Evolutionary conservation across 2,888 invertebrate genomes (phyloP).

Genomic region (Biston stratarius): DNA sequence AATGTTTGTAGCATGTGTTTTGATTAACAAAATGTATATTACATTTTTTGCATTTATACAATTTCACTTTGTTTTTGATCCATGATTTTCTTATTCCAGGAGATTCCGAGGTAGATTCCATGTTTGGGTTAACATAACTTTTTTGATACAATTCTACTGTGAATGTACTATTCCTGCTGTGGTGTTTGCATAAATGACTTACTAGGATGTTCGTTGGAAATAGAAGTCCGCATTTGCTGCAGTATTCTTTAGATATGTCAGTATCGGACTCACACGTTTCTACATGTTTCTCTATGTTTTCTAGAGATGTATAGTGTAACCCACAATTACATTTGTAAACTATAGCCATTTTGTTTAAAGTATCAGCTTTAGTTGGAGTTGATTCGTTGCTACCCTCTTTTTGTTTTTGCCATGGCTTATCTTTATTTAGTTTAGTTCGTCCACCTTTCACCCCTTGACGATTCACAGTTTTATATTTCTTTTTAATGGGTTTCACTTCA

Average conservation of each 20-base stretch:
- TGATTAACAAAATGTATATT: conserved; percentile 61
- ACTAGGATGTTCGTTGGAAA: conserved; percentile 58
- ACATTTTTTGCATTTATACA: conserved; percentile 57
- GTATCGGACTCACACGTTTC: conserved; percentile 37
- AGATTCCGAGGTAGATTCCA: conserved; percentile 22
- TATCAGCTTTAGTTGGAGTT: conserved; percentile 20
- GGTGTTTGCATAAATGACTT: conserved; percentile 58
- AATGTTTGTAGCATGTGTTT: conserved; percentile 57
- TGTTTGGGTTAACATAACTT: not conserved
- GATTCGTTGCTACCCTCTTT: too few relatives aligned
- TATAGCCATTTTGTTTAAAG: conserved; percentile 16
- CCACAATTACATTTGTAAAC: conserved; percentile 58
- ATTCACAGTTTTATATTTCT: not conserved
- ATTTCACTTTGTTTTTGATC: conserved; percentile 7
- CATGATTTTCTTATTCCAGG: not conserved
- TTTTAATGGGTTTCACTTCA: not conserved
- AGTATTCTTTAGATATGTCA: conserved; percentile 50
- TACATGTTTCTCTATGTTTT: conserved; percentile 51
- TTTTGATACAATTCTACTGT: conserved; percentile 31
- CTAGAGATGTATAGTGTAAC: conserved; percentile 54
- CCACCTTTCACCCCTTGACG: not conserved
- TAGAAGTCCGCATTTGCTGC: conserved; percentile 56
- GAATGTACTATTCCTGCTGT: conserved; percentile 45
- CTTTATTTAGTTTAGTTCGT: not conserved
- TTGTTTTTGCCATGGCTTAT: too few relatives aligned